Conservation (phyloP, 1,140 invertebrate genomes). For the Dendrolimus punctatus region DNA sequence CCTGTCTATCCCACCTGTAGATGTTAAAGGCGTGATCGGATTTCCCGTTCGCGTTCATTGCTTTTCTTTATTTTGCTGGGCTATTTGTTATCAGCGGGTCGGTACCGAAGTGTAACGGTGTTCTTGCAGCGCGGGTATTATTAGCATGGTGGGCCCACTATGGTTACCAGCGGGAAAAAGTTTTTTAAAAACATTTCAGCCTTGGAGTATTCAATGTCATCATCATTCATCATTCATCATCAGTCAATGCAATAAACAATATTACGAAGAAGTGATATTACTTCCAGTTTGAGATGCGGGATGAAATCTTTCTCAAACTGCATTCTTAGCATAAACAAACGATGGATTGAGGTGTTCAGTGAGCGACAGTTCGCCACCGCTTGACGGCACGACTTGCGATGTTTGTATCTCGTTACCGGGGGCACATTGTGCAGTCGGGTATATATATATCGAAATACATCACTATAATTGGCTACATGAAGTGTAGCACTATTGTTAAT, state of each 20-base stretch:
- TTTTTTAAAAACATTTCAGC: constrained; percentile 64
- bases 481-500: constrained; percentile 1
- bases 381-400: constrained; percentile 22
- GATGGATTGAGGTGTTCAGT: constrained; percentile 37
- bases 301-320: constrained; percentile 39
- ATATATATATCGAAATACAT: constrained; percentile 24
- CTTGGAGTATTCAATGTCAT: constrained; percentile 42
- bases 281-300: constrained; percentile 52
- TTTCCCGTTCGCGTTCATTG: constrained; percentile 54
- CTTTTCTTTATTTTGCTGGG: constrained; percentile 54
- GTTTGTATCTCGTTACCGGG: constrained; percentile 35
- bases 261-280: constrained; percentile 54
- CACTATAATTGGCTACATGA: constrained; percentile 29
- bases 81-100: constrained; percentile 33
- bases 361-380: constrained; percentile 16
- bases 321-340: constrained; percentile 44
- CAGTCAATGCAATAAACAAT: constrained; percentile 52
- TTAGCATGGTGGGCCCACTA: constrained; percentile 60
- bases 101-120: constrained; percentile 50
- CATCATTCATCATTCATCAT: too few species aligned
- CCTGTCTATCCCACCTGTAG: constrained; percentile 13
- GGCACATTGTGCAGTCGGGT: constrained; percentile 28
- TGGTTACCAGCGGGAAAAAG: constrained; percentile 40
- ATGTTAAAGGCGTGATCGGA: constrained; percentile 39
- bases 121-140: constrained; percentile 43